phyloP scores from a whole-genome alignment of 2,113 vertebrate species.

The Ifrita kowaldi region DNA sequence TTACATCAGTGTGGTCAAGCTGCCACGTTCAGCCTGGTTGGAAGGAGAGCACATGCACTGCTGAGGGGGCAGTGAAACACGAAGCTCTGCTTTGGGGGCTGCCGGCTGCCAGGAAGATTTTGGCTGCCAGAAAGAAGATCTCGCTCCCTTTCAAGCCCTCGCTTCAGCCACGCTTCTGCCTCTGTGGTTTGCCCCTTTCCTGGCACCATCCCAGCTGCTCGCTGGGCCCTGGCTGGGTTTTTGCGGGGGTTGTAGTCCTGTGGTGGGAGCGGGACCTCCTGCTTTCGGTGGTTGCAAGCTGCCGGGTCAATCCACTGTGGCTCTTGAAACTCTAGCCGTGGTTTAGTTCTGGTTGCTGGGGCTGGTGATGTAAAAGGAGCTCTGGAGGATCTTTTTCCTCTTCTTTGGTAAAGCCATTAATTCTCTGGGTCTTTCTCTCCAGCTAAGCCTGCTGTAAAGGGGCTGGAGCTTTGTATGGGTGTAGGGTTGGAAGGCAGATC shows the following conservation, averaged over 20 bases:
- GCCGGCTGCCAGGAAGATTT: background rate
- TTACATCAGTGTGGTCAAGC: background rate
- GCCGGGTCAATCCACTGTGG: fast-evolving
- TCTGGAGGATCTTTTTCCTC: background rate
- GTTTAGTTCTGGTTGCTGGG: background rate
- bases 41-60: background rate
- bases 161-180: background rate
- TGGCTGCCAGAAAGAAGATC: background rate
- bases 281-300: background rate
- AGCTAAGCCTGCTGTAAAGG: background rate
- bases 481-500: background rate
- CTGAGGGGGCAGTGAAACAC: background rate
- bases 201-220: background rate
- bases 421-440: background rate
- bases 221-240: background rate
- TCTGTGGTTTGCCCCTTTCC: background rate
- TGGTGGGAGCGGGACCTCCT: background rate
- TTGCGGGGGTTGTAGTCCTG: background rate
- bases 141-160: background rate
- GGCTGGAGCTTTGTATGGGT: background rate
- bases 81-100: background rate
- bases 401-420: background rate
- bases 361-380: background rate
- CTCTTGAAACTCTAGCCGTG: background rate
- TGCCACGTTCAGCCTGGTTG: background rate